Base-by-base conservation (phyloP, 2,113 vertebrate genomes). In the Rutilus rutilus region DNA sequence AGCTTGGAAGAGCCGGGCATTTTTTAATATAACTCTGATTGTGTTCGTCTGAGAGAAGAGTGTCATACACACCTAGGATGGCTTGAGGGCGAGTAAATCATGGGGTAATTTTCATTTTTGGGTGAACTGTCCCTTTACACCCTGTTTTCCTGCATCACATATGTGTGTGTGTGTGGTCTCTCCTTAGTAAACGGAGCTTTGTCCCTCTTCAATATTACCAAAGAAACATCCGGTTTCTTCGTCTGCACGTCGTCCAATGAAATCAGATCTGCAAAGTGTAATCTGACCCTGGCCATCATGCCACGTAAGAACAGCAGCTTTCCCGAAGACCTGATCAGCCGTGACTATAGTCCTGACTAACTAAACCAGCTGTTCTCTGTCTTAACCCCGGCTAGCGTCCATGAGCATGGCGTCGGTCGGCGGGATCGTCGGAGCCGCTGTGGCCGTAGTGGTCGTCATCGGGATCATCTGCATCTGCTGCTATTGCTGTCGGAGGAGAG, bases 121-220 rank as follows among this genome's bases (percentile, higher is more conserved):
- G 6, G 36, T 39, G 36, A 39, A 39, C 39, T 8, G 9, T 8
- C 39, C 7, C 39, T 42, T 42, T 23, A 42, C 19, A 3, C 10
- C 36, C 1, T 4, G n/a, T 30, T 10, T 5, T 27, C 57, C 60
- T 50, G n/a, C 19, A n/a, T n/a, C 30, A 4, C 9, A 3, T 11
- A 4, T 19, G 25, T 67, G 42, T 25, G 74, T 19, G n/a, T 60
- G 71, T 85, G 19, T 59, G 1, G 27, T 91, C 45, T 90, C 19
- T 89, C n/a, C 87, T 87, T 74, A 95, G 92, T 73, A 45, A 89
- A 74, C 0, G 94, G 93, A 14, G 27, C 94, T 45, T 50, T 94
- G 89, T 94, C 93, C 11, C 93, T 99, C 73, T 97, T 88, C 91
- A 99, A 97, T 54, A 84, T 99, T 91, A 93, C 97, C 0, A 91